A percentile compares a stretch with the other conserved stretches of the same genome.
Evolutionary conservation across 2,797 vertebrate genomes (phyloP).

Genomic region (Gephyroberyx darwinii): DNA sequence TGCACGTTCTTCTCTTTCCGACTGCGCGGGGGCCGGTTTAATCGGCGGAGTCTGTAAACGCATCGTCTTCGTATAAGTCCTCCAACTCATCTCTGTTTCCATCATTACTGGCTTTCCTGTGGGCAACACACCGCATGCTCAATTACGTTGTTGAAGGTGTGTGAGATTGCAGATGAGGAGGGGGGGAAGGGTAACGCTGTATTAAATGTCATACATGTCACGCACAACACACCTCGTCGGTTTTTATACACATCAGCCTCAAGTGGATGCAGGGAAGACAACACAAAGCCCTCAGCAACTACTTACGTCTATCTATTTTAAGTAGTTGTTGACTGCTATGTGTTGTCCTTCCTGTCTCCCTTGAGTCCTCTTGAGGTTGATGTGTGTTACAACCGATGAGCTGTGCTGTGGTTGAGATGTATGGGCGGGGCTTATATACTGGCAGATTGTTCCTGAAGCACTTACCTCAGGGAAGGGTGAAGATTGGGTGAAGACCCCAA

Average conservation of each 20-base stretch:
- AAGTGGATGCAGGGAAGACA: conserved; percentile 31
- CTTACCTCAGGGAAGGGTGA: conserved; percentile 89
- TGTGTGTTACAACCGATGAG: conserved; percentile 44
- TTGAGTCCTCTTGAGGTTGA: conserved; percentile 63
- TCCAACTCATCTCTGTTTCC: conserved; percentile 83
- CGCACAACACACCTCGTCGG: conserved; percentile 55
- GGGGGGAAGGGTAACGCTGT: conserved; percentile 1
- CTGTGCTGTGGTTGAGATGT: conserved; percentile 30
- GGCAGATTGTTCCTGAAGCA: conserved; percentile 6
- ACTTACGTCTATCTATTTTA: conserved; percentile 46
- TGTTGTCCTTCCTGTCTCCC: conserved; percentile 34
- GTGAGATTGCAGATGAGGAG: conserved; percentile 36
- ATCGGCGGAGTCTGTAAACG: conserved; percentile 62
- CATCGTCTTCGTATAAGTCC: conserved; percentile 81
- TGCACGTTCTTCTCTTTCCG: background rate
- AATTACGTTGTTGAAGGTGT: conserved; percentile 34
- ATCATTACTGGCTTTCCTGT: conserved; percentile 74
- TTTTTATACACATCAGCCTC: conserved; percentile 30
- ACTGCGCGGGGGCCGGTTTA: conserved; percentile 16
- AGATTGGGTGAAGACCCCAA: conserved; percentile 80
- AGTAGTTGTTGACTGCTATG: conserved; percentile 43
- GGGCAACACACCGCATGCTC: conserved; percentile 32
- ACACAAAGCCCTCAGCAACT: conserved; percentile 24
- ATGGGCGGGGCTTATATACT: conserved; percentile 37
- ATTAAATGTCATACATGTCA: conserved; percentile 42